Evolutionary conservation across 1,140 invertebrate species (phyloP).

Genomic region (Drosophila pectinifera): DNA sequence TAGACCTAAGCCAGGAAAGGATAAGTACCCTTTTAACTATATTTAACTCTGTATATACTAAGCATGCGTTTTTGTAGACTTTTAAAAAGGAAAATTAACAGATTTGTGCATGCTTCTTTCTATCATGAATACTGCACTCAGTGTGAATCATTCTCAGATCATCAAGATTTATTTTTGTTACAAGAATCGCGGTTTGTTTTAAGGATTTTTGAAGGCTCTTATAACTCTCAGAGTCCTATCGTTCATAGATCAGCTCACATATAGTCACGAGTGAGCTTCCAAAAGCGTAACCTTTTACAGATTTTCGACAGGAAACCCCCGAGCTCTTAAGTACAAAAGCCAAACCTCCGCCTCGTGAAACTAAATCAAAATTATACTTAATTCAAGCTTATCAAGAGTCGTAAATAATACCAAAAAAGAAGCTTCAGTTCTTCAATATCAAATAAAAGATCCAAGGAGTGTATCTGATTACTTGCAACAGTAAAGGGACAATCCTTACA

Average conservation of each 20-base stretch:
- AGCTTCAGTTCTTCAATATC: neutral
- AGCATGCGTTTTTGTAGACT: constrained; percentile 22
- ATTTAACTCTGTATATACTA: neutral
- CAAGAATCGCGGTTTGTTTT: too few relatives aligned
- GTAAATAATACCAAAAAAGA: too few relatives aligned
- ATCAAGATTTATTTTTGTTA: neutral
- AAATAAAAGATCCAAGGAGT: neutral
- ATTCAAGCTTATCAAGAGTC: too few relatives aligned
- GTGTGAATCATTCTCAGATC: neutral
- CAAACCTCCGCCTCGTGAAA: too few relatives aligned
- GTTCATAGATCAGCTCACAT: too few relatives aligned
- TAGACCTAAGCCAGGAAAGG: constrained; percentile 2
- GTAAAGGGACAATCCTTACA: neutral
- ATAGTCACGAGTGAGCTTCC: too few relatives aligned
- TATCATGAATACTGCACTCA: constrained; percentile 3
- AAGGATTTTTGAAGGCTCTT: neutral
- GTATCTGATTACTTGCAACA: neutral
- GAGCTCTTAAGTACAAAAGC: too few relatives aligned
- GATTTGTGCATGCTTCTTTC: constrained; percentile 6
- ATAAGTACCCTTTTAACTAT: constrained; percentile 24
- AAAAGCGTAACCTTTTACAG: too few relatives aligned
- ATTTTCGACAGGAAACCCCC: too few relatives aligned
- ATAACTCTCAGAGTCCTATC: too few relatives aligned
- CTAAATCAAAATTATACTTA: too few relatives aligned
- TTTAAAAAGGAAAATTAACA: neutral